Conservation (phyloP, 2,888 invertebrate genomes). For the Parthenolecanium corni region DNA sequence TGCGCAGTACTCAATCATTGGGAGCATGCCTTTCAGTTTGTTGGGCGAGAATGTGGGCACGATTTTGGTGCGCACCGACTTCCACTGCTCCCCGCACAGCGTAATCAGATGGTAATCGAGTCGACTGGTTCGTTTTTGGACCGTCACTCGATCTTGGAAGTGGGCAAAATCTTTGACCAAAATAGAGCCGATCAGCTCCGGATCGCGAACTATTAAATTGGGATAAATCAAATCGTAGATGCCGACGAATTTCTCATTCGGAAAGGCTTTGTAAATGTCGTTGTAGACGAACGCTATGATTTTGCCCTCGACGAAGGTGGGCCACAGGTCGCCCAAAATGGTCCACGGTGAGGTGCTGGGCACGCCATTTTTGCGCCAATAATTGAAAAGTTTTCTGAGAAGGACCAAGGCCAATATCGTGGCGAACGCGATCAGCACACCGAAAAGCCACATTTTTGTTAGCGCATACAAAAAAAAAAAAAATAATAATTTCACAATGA, state of each 20-base stretch:
- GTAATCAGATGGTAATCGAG: background rate
- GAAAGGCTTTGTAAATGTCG: too few relatives aligned
- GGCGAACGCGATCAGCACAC: too few relatives aligned
- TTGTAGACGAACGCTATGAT: too few relatives aligned
- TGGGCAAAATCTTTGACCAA: background rate
- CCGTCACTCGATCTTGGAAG: background rate
- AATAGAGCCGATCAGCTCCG: background rate
- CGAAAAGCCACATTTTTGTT: too few relatives aligned
- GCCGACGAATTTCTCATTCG: background rate
- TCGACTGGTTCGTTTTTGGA: background rate
- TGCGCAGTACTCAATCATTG: background rate
- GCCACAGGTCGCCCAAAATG: too few relatives aligned
- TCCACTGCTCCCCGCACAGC: background rate
- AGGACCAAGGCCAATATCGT: too few relatives aligned
- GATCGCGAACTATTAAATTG: background rate
- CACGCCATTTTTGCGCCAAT: too few relatives aligned
- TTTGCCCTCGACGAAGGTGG: too few relatives aligned
- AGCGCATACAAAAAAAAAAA: too few relatives aligned
- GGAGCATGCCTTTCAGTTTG: background rate
- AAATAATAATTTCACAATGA: too few relatives aligned
- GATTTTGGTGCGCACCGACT: background rate
- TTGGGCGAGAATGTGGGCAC: background rate
- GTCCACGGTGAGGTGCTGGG: too few relatives aligned
- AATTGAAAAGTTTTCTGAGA: too few relatives aligned
- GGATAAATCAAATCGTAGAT: background rate